A percentile compares a stretch with the other conserved stretches of the same genome.
Evolutionary conservation across 2,888 invertebrate genomes (phyloP).

Genomic region (Zelleria hepariella): DNA sequence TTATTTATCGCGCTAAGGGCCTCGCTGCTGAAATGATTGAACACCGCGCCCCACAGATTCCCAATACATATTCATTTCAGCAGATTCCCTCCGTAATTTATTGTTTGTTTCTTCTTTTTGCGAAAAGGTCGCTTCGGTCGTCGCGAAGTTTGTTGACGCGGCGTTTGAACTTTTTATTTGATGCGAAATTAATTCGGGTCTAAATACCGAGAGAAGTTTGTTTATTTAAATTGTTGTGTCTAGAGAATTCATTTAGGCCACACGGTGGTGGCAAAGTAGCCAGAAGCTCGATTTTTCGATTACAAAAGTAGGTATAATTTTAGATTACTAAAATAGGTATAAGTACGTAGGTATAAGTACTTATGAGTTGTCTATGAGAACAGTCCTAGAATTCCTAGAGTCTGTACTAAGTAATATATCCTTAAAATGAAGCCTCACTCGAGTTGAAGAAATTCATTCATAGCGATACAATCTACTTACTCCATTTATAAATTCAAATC

Average conservation of each 20-base stretch:
- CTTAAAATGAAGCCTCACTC: neutral
- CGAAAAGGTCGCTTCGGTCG: neutral
- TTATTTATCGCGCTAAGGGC: conserved; percentile 1
- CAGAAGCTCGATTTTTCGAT: too few species aligned
- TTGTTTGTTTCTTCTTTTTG: neutral
- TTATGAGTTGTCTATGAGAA: too few species aligned
- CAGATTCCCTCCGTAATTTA: neutral
- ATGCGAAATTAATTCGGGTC: neutral
- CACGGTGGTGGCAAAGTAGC: too few species aligned
- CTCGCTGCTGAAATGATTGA: conserved; percentile 7
- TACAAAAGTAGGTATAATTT: too few species aligned
- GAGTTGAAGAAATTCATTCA: neutral
- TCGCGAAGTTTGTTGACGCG: neutral
- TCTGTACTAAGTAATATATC: too few species aligned
- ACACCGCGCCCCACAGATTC: neutral
- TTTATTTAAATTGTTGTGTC: neutral
- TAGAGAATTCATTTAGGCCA: too few species aligned
- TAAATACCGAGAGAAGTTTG: neutral
- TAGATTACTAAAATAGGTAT: too few species aligned
- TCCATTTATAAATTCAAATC: neutral
- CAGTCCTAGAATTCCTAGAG: too few species aligned
- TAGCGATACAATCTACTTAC: neutral
- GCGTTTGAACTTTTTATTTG: neutral
- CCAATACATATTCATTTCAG: neutral
- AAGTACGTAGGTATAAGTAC: too few species aligned